Conservation (phyloP, 2,888 invertebrate species). For the Hybos culiciformis region DNA sequence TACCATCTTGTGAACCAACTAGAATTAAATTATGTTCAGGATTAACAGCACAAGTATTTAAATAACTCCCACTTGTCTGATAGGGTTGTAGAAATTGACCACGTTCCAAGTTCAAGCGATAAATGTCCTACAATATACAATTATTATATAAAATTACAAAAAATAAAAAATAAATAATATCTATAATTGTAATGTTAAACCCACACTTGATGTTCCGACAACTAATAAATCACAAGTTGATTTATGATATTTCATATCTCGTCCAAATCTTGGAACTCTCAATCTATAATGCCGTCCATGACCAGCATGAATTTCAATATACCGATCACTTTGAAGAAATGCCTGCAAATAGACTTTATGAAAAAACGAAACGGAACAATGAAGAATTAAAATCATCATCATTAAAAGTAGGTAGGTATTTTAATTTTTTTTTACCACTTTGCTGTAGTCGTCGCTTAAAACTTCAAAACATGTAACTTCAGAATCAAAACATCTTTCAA, state of each 20-base stretch:
- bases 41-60: constrained; percentile 78
- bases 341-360: constrained; percentile 14
- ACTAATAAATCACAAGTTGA: constrained; percentile 85
- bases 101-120: constrained; percentile 86
- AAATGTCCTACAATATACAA: constrained; percentile 59
- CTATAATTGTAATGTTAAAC: constrained; percentile 15
- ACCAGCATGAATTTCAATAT: constrained; percentile 89
- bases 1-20: constrained; percentile 80
- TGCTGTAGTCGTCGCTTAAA: constrained; percentile 91
- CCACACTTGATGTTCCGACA: constrained; percentile 72
- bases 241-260: constrained; percentile 82
- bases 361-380: neutral
- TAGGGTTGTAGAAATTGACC: constrained; percentile 87
- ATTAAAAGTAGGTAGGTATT: too few relatives aligned
- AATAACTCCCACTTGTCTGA: constrained; percentile 54
- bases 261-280: constrained; percentile 87
- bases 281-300: constrained; percentile 83
- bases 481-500: constrained; percentile 93
- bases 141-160: neutral
- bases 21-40: constrained; percentile 75
- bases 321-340: constrained; percentile 75
- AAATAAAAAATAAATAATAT: neutral
- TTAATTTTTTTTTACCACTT: constrained; percentile 41
- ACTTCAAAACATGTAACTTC: constrained; percentile 90
- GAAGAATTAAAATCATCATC: too few relatives aligned